Conservation (phyloP, 37 sponge, comb jelly and placozoan genomes). For the Eunapius fragilis region DNA sequence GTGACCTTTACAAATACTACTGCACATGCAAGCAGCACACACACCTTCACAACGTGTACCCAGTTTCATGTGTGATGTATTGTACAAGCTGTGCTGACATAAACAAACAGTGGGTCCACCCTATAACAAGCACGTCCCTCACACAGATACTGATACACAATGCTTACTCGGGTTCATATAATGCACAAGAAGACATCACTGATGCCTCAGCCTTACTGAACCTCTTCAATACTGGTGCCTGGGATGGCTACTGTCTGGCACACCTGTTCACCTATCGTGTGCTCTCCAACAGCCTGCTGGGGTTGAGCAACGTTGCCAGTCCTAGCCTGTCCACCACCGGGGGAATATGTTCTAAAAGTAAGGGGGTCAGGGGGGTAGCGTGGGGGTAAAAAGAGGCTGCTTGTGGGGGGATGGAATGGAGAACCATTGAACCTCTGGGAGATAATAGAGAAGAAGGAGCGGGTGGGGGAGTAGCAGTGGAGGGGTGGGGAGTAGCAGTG, state of each 20-base stretch:
- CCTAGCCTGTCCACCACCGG: too few relatives aligned
- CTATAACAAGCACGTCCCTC: too few relatives aligned
- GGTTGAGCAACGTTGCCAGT: slow-evolving; percentile 75
- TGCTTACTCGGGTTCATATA: background rate
- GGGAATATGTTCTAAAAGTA: slow-evolving; percentile 69
- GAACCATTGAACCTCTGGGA: too few relatives aligned
- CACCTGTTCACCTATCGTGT: slow-evolving; percentile 69
- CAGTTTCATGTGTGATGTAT: too few relatives aligned
- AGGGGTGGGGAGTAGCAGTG: too few relatives aligned
- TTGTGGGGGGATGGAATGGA: background rate
- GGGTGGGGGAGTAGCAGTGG: too few relatives aligned
- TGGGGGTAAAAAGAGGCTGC: too few relatives aligned
- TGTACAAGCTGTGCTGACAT: too few relatives aligned
- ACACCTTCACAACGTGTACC: background rate
- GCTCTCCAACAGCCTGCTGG: slow-evolving; percentile 58
- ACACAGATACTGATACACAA: slow-evolving; percentile 38
- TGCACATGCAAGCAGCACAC: too few relatives aligned
- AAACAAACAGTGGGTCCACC: too few relatives aligned
- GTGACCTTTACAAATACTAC: too few relatives aligned
- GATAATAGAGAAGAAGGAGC: too few relatives aligned
- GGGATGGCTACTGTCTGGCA: slow-evolving; percentile 66
- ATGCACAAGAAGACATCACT: background rate
- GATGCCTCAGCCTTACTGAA: slow-evolving; percentile 42
- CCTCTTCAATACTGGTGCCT: slow-evolving; percentile 30
- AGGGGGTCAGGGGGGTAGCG: background rate